Percentiles rank a stretch among this genome's conserved stretches.
Conservation (phyloP, 2,888 invertebrate species). For the Volucella zonaria region DNA sequence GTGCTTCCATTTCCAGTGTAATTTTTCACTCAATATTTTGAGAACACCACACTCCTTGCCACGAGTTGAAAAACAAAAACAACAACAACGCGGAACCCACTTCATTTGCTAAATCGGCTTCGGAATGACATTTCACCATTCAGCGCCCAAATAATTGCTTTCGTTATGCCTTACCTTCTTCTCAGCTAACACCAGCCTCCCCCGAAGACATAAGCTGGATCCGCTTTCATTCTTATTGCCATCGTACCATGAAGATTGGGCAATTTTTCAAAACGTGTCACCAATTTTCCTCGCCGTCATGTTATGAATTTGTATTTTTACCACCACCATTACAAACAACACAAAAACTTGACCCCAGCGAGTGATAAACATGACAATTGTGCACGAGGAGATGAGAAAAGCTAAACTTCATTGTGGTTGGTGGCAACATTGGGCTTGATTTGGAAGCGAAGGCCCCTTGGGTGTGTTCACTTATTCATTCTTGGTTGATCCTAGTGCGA, state of each 20-base stretch:
- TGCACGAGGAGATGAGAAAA: neutral
- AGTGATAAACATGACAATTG: conserved; percentile 22
- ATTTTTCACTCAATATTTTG: conserved; percentile 15
- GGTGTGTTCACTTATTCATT: conserved; percentile 38
- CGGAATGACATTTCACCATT: conserved; percentile 38
- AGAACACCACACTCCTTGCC: neutral
- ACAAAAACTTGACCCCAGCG: conserved; percentile 27
- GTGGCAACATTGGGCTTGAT: conserved; percentile 1
- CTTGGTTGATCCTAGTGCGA: conserved; percentile 29
- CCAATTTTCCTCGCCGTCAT: neutral
- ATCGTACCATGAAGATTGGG: conserved; percentile 22
- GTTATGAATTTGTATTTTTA: conserved; percentile 35
- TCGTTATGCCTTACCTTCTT: neutral
- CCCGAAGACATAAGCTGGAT: neutral
- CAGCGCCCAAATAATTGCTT: conserved; percentile 30
- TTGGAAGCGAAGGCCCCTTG: neutral
- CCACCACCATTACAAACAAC: neutral
- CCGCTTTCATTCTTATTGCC: neutral
- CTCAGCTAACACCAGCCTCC: neutral
- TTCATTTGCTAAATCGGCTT: conserved; percentile 18
- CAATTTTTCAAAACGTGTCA: conserved; percentile 19
- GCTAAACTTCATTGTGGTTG: neutral
- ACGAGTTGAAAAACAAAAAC: neutral
- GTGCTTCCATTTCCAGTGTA: conserved; percentile 27
- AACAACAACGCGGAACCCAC: conserved; percentile 19